These are phyloP conservation scores for Cisticola juncidis DNA, from an alignment of 2,113 vertebrate genomes.

Conservation along the genomic window DNA sequence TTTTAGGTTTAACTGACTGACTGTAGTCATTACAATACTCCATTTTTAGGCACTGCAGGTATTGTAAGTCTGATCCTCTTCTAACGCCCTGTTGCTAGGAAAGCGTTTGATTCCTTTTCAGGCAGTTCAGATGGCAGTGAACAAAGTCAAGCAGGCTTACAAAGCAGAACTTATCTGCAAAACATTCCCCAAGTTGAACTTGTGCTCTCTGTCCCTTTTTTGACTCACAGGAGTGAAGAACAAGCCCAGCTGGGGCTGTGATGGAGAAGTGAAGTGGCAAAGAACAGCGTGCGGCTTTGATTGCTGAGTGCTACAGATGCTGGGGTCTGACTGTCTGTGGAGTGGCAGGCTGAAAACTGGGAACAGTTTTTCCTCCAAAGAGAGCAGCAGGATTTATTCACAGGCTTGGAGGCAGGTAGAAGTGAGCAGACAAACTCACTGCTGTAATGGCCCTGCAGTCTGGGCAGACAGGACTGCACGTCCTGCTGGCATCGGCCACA, in stretches of 20 bases:
- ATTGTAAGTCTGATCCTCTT: background rate
- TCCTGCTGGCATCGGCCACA: background rate
- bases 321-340: background rate
- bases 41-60: slow-evolving; percentile 21
- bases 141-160: slow-evolving; percentile 31
- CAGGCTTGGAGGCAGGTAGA: background rate
- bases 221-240: background rate
- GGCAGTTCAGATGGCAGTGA: slow-evolving; percentile 8
- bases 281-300: slow-evolving; percentile 23
- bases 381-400: background rate
- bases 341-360: background rate
- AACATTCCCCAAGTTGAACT: background rate
- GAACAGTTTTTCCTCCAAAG: background rate
- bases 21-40: slow-evolving; percentile 15
- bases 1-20: slow-evolving; percentile 18
- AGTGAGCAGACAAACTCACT: background rate
- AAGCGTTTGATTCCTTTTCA: slow-evolving; percentile 37
- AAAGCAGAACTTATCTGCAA: slow-evolving; percentile 28
- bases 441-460: background rate
- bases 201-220: slow-evolving; percentile 38
- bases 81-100: slow-evolving; percentile 21
- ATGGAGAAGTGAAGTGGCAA: slow-evolving; percentile 18
- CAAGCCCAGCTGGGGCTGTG: background rate
- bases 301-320: background rate
- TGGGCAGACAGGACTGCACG: background rate